Percentiles rank a stretch among this genome's conserved stretches.
Evolutionary conservation across 2,797 vertebrate species (phyloP).

Genomic region (Nasua narica): DNA sequence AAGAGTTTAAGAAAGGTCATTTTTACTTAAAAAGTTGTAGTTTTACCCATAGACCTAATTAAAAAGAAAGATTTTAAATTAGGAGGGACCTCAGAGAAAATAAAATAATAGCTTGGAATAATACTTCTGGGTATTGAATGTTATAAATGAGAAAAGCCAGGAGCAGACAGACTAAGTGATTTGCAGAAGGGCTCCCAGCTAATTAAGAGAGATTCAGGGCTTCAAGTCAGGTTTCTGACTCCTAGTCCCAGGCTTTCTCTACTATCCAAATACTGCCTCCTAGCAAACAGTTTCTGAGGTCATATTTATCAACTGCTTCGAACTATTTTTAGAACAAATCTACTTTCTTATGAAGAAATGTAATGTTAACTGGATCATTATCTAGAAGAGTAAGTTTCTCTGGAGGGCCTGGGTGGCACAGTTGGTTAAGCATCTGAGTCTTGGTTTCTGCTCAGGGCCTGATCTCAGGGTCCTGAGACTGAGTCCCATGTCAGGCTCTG

Average conservation of each 20-base stretch:
- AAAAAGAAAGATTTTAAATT: constrained; percentile 39
- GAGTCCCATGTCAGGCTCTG: not conserved
- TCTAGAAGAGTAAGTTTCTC: not conserved
- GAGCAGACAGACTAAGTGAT: not conserved
- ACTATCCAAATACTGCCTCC: not conserved
- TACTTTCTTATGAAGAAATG: not conserved
- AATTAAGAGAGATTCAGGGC: not conserved
- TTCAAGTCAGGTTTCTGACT: not conserved
- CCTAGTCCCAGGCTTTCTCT: not conserved
- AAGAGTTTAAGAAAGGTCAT: not conserved
- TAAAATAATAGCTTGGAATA: not conserved
- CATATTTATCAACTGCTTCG: not conserved
- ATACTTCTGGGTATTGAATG: not conserved
- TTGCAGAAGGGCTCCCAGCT: not conserved
- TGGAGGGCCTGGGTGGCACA: fast-evolving
- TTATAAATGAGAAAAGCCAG: not conserved
- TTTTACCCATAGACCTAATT: constrained; percentile 37
- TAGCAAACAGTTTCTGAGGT: not conserved
- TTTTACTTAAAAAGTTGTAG: constrained; percentile 46
- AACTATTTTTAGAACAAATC: not conserved
- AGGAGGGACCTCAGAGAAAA: constrained; percentile 35
- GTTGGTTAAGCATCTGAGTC: not conserved
- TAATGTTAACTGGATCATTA: not conserved
- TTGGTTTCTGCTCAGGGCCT: not conserved
- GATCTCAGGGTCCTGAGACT: not conserved